Conservation (phyloP, 1,140 invertebrate genomes). For the Brachionus manjavacas region DNA sequence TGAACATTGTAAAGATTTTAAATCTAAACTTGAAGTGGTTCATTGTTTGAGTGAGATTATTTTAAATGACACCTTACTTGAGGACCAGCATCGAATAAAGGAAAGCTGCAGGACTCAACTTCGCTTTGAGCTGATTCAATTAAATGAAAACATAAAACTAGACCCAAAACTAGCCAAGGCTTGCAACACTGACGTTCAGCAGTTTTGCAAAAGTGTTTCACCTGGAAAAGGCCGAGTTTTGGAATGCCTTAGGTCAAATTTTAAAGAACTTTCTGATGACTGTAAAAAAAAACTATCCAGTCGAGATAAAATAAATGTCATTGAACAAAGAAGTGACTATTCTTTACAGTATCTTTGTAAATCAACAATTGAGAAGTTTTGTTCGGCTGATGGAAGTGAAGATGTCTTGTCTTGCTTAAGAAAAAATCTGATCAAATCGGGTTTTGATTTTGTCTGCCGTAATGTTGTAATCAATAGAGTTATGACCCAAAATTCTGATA, state of each 20-base stretch:
- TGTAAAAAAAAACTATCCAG: conserved; percentile 69
- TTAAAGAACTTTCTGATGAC: conserved; percentile 60
- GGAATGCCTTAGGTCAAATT: conserved; percentile 4
- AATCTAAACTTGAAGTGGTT: conserved; percentile 38
- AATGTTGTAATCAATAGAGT: conserved; percentile 77
- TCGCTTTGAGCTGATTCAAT: conserved; percentile 61
- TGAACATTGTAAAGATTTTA: conserved; percentile 2
- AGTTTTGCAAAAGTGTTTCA: conserved; percentile 67
- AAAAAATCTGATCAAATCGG: conserved; percentile 70
- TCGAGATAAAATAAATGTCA: conserved; percentile 75
- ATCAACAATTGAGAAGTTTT: conserved; percentile 66
- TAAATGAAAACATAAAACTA: conserved; percentile 69
- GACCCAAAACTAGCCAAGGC: conserved; percentile 72
- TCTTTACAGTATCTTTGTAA: conserved; percentile 74
- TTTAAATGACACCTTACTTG: conserved; percentile 13
- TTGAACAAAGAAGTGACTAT: conserved; percentile 78
- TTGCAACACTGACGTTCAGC: conserved; percentile 72
- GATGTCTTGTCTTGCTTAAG: conserved; percentile 60
- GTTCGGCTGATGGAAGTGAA: conserved; percentile 47
- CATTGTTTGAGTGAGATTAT: conserved; percentile 41
- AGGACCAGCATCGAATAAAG: conserved; percentile 68
- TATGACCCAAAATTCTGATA: conserved; percentile 82
- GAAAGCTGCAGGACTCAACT: conserved; percentile 82
- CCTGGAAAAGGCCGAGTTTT: conserved; percentile 63
- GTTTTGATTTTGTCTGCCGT: conserved; percentile 79